phyloP scores from a whole-genome alignment of 23 tunicate genomes.

The Aplidium turbinatum region DNA sequence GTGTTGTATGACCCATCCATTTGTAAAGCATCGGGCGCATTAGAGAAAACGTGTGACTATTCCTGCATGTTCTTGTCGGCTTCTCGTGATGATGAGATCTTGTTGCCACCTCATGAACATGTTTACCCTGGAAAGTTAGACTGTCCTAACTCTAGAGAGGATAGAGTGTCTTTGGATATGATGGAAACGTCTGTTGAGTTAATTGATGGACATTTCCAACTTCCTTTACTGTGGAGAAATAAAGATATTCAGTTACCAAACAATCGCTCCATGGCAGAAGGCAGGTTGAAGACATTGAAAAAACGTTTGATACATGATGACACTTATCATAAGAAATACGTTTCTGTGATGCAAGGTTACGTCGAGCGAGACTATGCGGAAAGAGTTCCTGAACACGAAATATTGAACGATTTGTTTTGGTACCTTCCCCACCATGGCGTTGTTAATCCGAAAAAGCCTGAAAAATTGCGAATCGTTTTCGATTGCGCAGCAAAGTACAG shows the following conservation, averaged over 20 bases:
- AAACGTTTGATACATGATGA: not conserved
- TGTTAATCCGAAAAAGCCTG: not conserved
- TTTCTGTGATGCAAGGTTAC: not conserved
- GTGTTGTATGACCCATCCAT: no score
- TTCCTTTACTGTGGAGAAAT: conserved; percentile 17
- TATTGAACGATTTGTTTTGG: not conserved
- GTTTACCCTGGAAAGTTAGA: no score
- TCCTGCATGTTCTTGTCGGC: no score
- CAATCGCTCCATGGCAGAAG: conserved; percentile 8
- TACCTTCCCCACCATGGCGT: conserved; percentile 21
- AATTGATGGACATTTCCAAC: conserved; percentile 21
- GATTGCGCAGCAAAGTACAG: conserved; percentile 18
- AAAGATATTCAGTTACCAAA: not conserved
- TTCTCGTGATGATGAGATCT: no score
- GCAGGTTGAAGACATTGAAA: not conserved
- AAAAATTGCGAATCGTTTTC: conserved; percentile 2
- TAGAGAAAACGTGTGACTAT: no score
- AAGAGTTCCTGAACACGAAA: not conserved
- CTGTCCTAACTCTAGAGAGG: conserved; percentile 9
- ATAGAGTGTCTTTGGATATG: not conserved
- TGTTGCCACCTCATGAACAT: no score
- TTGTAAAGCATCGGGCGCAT: no score
- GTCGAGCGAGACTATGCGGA: not conserved
- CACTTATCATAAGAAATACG: not conserved
- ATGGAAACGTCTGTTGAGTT: conserved; percentile 4